Evolutionary conservation across 2,888 invertebrate genomes (phyloP).

Genomic region (Pherbina coryleti): DNA sequence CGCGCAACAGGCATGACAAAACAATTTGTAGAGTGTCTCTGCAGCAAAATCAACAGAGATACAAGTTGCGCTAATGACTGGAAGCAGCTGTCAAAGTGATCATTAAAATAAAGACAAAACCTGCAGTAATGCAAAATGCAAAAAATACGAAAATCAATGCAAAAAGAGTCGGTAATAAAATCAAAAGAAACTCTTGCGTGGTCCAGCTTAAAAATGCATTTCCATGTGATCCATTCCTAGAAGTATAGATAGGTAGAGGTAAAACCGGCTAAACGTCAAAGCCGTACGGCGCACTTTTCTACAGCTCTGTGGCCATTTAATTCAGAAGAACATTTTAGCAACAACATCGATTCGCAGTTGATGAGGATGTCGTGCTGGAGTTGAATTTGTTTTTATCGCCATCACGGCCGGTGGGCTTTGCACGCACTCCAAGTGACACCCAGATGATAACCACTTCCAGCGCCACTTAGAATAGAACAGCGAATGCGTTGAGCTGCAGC

Average conservation of each 20-base stretch:
- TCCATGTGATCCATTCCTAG: background rate
- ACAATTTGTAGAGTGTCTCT: conserved; percentile 18
- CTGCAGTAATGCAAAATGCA: background rate
- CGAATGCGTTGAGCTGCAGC: background rate
- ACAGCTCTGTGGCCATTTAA: background rate
- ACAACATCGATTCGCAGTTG: background rate
- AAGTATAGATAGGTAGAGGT: background rate
- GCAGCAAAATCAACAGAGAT: conserved; percentile 4
- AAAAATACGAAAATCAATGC: background rate
- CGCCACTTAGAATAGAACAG: background rate
- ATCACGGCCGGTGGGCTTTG: conserved; percentile 53
- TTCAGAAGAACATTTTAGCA: background rate
- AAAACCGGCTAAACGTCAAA: background rate
- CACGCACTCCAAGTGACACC: conserved; percentile 52
- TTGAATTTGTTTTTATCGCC: conserved; percentile 52
- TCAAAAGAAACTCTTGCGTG: background rate
- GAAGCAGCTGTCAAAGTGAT: conserved; percentile 21
- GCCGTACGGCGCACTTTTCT: background rate
- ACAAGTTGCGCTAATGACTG: conserved; percentile 22
- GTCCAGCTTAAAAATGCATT: background rate
- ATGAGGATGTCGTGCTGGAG: conserved; percentile 51
- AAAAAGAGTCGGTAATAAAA: no score
- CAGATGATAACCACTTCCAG: conserved; percentile 46
- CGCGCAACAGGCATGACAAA: conserved; percentile 12
- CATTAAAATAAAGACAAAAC: conserved; percentile 9